Conservation (phyloP, 2,797 vertebrate genomes). For the Pseudochaenichthys georgianus region DNA sequence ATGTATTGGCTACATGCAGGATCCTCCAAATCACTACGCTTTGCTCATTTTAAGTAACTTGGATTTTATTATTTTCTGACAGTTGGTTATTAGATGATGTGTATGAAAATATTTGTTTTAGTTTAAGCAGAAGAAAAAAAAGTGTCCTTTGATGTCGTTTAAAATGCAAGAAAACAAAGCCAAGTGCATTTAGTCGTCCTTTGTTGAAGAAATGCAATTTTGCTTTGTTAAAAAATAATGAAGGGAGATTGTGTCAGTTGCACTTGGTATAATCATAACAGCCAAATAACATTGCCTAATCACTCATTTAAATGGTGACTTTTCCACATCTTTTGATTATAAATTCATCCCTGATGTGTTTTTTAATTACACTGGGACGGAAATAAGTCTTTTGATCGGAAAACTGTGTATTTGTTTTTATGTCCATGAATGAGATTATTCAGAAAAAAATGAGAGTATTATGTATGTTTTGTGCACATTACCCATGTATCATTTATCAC, state of each 20-base stretch:
- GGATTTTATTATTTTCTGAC: slow-evolving; percentile 26
- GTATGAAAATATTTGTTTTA: slow-evolving; percentile 17
- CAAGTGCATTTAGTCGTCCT: slow-evolving; percentile 23
- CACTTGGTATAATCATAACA: slow-evolving; percentile 44
- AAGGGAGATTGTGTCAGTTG: slow-evolving; percentile 37
- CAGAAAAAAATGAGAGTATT: slow-evolving; percentile 40
- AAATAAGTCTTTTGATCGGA: slow-evolving; percentile 62
- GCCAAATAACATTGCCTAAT: slow-evolving; percentile 37
- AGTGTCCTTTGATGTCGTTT: background rate
- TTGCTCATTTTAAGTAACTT: slow-evolving; percentile 41
- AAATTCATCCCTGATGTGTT: slow-evolving; percentile 60
- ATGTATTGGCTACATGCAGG: slow-evolving; percentile 23
- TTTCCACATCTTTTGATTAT: slow-evolving; percentile 36
- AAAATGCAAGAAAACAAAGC: slow-evolving; percentile 15
- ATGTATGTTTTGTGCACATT: slow-evolving; percentile 84
- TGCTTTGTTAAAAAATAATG: slow-evolving; percentile 40
- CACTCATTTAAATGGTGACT: slow-evolving; percentile 56
- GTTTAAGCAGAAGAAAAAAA: slow-evolving; percentile 26
- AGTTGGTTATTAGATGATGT: slow-evolving; percentile 28
- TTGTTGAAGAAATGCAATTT: slow-evolving; percentile 29
- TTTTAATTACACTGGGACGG: slow-evolving; percentile 66
- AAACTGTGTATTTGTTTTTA: slow-evolving; percentile 72
- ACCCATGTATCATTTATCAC: slow-evolving; percentile 83
- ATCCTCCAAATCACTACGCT: slow-evolving; percentile 48
- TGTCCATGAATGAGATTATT: slow-evolving; percentile 79